Conservation (phyloP, 2,888 invertebrate species). For the Mellilla xanthometata region DNA sequence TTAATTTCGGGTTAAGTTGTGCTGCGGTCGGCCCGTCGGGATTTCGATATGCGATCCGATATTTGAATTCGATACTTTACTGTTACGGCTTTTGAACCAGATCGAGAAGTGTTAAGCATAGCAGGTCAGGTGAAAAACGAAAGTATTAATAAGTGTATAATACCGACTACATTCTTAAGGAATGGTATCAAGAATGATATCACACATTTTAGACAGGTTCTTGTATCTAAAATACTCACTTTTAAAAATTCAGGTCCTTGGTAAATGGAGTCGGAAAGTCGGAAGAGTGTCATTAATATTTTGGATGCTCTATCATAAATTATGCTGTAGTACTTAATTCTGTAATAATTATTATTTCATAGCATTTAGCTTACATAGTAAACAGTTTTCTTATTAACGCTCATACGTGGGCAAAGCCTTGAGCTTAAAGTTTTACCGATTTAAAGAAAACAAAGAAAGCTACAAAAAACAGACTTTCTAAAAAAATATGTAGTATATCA, state of each 20-base stretch:
- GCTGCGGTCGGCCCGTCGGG: constrained; percentile 69
- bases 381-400: too few relatives aligned
- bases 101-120: constrained; percentile 25
- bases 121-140: constrained; percentile 25
- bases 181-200: too few relatives aligned
- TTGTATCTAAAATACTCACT: constrained; percentile 45
- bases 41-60: constrained; percentile 58
- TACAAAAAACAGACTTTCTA: too few relatives aligned
- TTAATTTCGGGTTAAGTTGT: constrained; percentile 81
- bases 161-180: not conserved
- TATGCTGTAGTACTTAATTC: too few relatives aligned
- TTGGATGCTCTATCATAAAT: constrained; percentile 27
- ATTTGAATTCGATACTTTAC: constrained; percentile 54
- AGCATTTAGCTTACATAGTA: too few relatives aligned
- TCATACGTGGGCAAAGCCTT: too few relatives aligned
- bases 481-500: too few relatives aligned
- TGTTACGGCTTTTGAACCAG: constrained; percentile 39
- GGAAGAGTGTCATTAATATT: too few relatives aligned
- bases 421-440: too few relatives aligned
- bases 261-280: too few relatives aligned
- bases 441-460: too few relatives aligned
- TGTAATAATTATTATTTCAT: too few relatives aligned
- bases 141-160: constrained; percentile 16
- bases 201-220: constrained; percentile 31
- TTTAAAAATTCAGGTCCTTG: constrained; percentile 45